phyloP scores from a whole-genome alignment of 2,797 vertebrate species.

The Pangasius sanitwongsei region DNA sequence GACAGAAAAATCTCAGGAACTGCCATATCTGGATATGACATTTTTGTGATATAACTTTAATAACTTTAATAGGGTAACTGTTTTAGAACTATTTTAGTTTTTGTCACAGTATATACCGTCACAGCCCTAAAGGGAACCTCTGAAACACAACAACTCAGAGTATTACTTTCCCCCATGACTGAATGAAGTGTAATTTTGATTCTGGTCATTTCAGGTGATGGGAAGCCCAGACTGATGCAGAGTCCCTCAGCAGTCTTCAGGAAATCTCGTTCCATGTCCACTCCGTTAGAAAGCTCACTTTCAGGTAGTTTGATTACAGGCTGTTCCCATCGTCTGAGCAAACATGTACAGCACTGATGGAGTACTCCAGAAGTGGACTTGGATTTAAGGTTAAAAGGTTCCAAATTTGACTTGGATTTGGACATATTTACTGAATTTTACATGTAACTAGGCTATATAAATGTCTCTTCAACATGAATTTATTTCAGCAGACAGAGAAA shows the following conservation, averaged over 20 bases:
- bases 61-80: neutral
- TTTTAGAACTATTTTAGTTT: neutral
- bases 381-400: neutral
- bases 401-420: neutral
- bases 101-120: neutral
- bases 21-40: neutral
- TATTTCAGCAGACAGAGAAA: neutral
- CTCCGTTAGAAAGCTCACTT: conserved; percentile 65
- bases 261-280: conserved; percentile 68
- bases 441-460: neutral
- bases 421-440: neutral
- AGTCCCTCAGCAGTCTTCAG: conserved; percentile 54
- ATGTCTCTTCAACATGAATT: neutral
- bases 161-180: neutral
- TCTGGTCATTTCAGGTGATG: conserved; percentile 37
- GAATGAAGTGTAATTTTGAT: neutral
- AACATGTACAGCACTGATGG: too few species aligned
- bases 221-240: conserved; percentile 56
- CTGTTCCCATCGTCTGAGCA: neutral
- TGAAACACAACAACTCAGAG: neutral
- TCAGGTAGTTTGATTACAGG: conserved; percentile 35
- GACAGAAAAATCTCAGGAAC: neutral
- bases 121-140: neutral
- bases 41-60: neutral
- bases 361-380: neutral